These are phyloP conservation scores for Phocides pigmalion DNA, from an alignment of 1,140 invertebrate genomes.

Conservation along the genomic window DNA sequence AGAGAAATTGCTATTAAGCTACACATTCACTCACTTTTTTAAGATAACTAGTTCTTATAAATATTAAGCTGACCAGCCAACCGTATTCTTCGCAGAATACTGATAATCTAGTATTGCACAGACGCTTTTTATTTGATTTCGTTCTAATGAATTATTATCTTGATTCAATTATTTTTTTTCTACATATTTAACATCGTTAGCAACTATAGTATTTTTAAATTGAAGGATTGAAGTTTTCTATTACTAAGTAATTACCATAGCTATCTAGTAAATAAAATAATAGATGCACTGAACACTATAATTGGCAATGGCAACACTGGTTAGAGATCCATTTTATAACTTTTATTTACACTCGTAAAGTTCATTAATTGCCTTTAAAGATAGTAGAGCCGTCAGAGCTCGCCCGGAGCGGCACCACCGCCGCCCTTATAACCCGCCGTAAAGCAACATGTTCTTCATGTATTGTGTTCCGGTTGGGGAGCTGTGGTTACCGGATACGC, in stretches of 20 bases:
- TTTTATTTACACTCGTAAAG: too few species aligned
- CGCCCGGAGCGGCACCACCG: too few species aligned
- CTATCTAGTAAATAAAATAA: too few species aligned
- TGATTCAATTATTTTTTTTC: neutral
- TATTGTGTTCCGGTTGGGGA: too few species aligned
- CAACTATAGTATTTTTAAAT: neutral
- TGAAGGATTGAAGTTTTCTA: neutral
- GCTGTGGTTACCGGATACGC: too few species aligned
- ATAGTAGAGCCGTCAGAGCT: too few species aligned
- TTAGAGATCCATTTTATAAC: too few species aligned
- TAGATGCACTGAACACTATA: too few species aligned
- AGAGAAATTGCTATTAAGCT: neutral
- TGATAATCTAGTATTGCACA: neutral
- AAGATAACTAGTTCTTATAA: neutral
- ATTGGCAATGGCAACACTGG: too few species aligned
- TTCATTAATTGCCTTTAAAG: too few species aligned
- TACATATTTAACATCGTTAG: neutral
- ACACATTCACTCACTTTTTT: neutral
- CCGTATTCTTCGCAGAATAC: neutral
- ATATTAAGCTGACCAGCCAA: neutral
- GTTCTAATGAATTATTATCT: conserved; percentile 1
- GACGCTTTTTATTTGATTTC: conserved; percentile 2
- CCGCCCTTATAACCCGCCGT: too few species aligned
- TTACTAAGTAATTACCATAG: neutral
- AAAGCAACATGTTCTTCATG: too few species aligned